These are phyloP conservation scores for Dorcus hopei DNA, from an alignment of 2,888 invertebrate species.

Conservation along the genomic window DNA sequence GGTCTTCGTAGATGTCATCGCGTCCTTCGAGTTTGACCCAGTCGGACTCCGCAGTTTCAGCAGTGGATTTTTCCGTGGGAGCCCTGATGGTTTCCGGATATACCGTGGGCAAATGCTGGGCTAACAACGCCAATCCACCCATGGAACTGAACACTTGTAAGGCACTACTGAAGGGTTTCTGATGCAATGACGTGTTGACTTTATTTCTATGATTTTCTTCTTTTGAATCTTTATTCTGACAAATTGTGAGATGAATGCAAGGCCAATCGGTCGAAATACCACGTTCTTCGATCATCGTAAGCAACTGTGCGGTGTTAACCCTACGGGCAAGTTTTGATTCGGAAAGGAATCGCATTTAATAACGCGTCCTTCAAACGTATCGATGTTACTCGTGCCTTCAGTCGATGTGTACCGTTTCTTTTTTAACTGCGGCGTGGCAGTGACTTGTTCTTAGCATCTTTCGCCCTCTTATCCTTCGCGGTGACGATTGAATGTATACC, in stretches of 20 bases:
- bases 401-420: slow-evolving; percentile 40
- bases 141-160: slow-evolving; percentile 84
- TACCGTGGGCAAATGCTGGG: slow-evolving; percentile 83
- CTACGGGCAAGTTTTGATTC: slow-evolving; percentile 43
- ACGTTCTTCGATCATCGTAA: slow-evolving; percentile 43
- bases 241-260: slow-evolving; percentile 46
- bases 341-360: slow-evolving; percentile 44
- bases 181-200: slow-evolving; percentile 26
- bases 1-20: slow-evolving; percentile 62
- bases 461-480: slow-evolving; percentile 85
- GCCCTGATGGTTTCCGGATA: slow-evolving; percentile 71
- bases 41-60: slow-evolving; percentile 51
- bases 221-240: slow-evolving; percentile 40
- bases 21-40: slow-evolving; percentile 56
- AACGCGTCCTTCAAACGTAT: slow-evolving; percentile 41
- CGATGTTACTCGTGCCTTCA: slow-evolving; percentile 30
- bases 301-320: slow-evolving; percentile 43
- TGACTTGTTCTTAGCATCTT: slow-evolving; percentile 70
- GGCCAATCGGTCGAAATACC: slow-evolving; percentile 44
- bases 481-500: too few relatives aligned
- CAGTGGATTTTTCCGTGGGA: slow-evolving; percentile 56
- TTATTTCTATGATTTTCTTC: slow-evolving; percentile 29
- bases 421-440: slow-evolving; percentile 42
- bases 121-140: slow-evolving; percentile 84
- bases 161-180: slow-evolving; percentile 53